Base-by-base conservation (phyloP, 2,797 vertebrate species). In the Scolopax rusticola region DNA sequence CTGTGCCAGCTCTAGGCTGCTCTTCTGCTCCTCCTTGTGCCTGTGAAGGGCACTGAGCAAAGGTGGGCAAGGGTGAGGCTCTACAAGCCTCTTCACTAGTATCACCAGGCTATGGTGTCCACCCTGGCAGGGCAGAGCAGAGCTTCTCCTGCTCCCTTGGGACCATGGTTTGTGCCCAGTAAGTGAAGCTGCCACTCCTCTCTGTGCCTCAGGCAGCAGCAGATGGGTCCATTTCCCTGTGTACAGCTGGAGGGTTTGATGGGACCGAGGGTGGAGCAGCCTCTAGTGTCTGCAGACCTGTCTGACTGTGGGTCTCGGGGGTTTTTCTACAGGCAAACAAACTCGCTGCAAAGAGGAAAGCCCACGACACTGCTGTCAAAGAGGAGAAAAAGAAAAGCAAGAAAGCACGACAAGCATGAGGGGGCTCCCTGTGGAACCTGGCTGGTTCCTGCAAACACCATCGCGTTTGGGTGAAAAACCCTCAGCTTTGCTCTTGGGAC, bases 261-360 rank as follows among this genome's bases (percentile, higher is more conserved):
- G 76, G 61, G 10, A 18, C 15, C 0, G 0, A 8, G 51, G 63
- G 21, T 3, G 7, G 40, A 25, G 13, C 36, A 56, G 59, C 27
- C 28, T 6, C 16, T 0, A 2, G 24, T 15, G 12, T 3, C 12
- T 28, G 36, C 28, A 30, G 23, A 2, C 40, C 0, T 2, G 7
- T 38, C 87, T 87, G 56, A 89, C 75, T 3, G 9, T 1, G 59
- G 28, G 2, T 38, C 69, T 61, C 0, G 43, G 87, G 87, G 18
- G 1, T 70, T 73, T 87, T 74, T 84, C 84, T 30, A 48, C 97
- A 99, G 99, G 99, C 98, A 3, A 99, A 99, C 97, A 99, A 99
- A 93, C 98, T 99, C 6, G 97, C 99, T 5, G 98, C 98, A 4
- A 99, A 99, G 97, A 99, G 99, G 90, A 99, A 99, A 95, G 99